Percentiles rank a stretch among this genome's conserved stretches.
Evolutionary conservation across 2,888 invertebrate species (phyloP).

Genomic region (Oeneis ivallda): DNA sequence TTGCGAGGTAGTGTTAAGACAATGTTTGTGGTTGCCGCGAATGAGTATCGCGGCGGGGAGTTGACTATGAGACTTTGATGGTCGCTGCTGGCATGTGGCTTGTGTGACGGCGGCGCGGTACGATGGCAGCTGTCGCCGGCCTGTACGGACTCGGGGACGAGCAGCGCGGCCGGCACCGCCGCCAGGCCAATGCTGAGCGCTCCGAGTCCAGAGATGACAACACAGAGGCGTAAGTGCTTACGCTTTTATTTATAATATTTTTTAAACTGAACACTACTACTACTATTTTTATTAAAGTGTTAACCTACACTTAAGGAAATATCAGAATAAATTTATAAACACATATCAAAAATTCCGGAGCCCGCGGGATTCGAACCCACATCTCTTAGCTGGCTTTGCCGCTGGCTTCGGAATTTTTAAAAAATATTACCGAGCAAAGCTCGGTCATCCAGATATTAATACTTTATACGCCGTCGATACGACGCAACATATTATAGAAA

Average conservation of each 20-base stretch:
- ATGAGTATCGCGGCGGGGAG: slow-evolving; percentile 39
- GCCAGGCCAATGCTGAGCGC: slow-evolving; percentile 84
- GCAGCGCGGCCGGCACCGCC: slow-evolving; percentile 79
- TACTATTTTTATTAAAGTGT: no score
- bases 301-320: no score
- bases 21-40: slow-evolving; percentile 35
- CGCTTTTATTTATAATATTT: background rate
- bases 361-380: no score
- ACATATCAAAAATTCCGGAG: no score
- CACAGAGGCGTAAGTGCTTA: slow-evolving; percentile 81
- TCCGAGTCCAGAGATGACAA: slow-evolving; percentile 82
- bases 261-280: no score
- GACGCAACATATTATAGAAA: no score
- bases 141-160: slow-evolving; percentile 90
- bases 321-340: no score
- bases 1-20: slow-evolving; percentile 20
- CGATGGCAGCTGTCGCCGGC: slow-evolving; percentile 90
- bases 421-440: no score
- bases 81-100: slow-evolving; percentile 40
- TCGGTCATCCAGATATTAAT: no score
- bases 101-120: slow-evolving; percentile 53
- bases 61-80: slow-evolving; percentile 49
- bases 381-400: no score
- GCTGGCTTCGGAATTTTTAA: no score
- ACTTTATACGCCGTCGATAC: no score